Evolutionary conservation across 2,797 vertebrate genomes (phyloP).

Genomic region (Clarias fuscus): DNA sequence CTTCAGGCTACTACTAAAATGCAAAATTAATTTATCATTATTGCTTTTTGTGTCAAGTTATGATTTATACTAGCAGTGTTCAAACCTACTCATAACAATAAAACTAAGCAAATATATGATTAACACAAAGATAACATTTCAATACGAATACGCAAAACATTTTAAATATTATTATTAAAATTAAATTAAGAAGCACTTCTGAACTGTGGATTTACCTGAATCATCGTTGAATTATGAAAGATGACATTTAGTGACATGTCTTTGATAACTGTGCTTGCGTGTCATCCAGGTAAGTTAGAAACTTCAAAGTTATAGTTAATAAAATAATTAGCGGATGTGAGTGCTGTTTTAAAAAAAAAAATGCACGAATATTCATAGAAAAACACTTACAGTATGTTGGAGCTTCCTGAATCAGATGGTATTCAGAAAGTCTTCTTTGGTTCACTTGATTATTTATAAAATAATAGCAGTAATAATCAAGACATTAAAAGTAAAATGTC

Average conservation of each 20-base stretch:
- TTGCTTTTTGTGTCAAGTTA: not conserved
- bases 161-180: too few relatives aligned
- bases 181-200: too few relatives aligned
- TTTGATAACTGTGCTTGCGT: not conserved
- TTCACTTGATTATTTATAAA: not conserved
- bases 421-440: not conserved
- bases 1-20: not conserved
- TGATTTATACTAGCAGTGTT: not conserved
- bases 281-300: not conserved
- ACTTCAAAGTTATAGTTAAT: too few relatives aligned
- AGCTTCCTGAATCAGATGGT: not conserved
- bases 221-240: too few relatives aligned
- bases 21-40: not conserved
- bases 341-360: not conserved
- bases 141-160: too few relatives aligned
- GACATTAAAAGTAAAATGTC: not conserved
- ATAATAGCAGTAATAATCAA: not conserved
- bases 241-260: not conserved
- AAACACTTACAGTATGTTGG: slow-evolving; percentile 8
- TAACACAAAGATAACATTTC: not conserved
- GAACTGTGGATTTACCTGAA: too few relatives aligned
- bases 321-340: not conserved
- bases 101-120: not conserved
- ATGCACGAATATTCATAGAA: not conserved
- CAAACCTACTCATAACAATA: not conserved